Percentiles rank a stretch among this genome's conserved stretches.
These are phyloP conservation scores for Vandiemenella viatica DNA, from an alignment of 2,888 invertebrate genomes.

Conservation along the genomic window DNA sequence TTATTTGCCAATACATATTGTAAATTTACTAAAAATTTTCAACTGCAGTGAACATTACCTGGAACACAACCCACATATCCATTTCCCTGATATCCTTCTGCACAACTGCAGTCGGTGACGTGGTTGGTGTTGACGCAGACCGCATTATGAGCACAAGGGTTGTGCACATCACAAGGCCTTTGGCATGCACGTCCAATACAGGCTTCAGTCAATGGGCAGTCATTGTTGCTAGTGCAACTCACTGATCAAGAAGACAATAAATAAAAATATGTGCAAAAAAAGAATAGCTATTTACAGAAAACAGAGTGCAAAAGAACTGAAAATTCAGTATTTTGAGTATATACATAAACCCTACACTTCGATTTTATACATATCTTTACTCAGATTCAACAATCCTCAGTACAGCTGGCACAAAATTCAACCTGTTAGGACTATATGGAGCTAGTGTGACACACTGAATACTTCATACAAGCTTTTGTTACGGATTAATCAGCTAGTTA, in stretches of 20 bases:
- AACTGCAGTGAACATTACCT: conserved; percentile 47
- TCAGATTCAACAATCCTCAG: too few relatives aligned
- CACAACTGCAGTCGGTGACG: conserved; percentile 71
- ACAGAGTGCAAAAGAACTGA: too few relatives aligned
- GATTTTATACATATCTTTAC: too few relatives aligned
- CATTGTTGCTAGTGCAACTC: conserved; percentile 73
- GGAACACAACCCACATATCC: conserved; percentile 66
- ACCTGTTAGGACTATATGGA: too few relatives aligned
- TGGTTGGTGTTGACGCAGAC: conserved; percentile 79
- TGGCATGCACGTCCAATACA: conserved; percentile 75
- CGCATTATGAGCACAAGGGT: conserved; percentile 70
- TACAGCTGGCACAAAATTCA: too few relatives aligned
- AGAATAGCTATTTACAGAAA: background rate
- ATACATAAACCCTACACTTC: too few relatives aligned
- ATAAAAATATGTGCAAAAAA: background rate
- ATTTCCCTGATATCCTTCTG: conserved; percentile 74
- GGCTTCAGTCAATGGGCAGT: conserved; percentile 72
- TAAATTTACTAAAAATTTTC: background rate
- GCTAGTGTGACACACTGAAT: too few relatives aligned
- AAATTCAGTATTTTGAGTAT: too few relatives aligned
- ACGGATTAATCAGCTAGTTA: too few relatives aligned
- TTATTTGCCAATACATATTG: background rate
- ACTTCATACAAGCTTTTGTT: too few relatives aligned
- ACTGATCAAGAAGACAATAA: conserved; percentile 34
- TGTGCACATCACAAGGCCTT: conserved; percentile 70